A percentile compares a stretch with the other conserved stretches of the same genome.
Conservation (phyloP, 2,888 invertebrate genomes). For the Nowickia ferox region DNA sequence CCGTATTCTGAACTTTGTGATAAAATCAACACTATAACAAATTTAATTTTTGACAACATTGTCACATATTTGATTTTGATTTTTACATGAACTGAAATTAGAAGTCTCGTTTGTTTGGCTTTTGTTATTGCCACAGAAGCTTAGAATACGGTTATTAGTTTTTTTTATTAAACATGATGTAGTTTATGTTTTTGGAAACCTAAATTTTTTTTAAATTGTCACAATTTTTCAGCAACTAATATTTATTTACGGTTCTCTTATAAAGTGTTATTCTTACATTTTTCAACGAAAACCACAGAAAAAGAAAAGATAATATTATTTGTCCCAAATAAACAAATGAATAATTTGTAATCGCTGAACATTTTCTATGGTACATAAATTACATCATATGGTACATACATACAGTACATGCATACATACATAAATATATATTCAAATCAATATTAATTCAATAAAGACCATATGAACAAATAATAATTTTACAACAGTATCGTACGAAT, state of each 20-base stretch:
- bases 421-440: slow-evolving; percentile 49
- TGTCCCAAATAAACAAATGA: background rate
- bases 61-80: no score
- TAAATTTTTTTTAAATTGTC: slow-evolving; percentile 17
- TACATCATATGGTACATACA: slow-evolving; percentile 29
- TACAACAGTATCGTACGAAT: background rate
- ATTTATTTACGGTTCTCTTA: background rate
- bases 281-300: background rate
- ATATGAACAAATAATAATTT: slow-evolving; percentile 11
- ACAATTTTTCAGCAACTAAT: background rate
- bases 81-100: no score
- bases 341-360: background rate
- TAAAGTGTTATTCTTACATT: background rate
- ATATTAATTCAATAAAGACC: slow-evolving; percentile 47
- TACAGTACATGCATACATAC: slow-evolving; percentile 4
- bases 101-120: no score
- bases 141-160: background rate
- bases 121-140: no score
- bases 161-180: slow-evolving; percentile 1
- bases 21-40: no score
- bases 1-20: no score
- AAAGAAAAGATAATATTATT: background rate
- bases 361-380: slow-evolving; percentile 2
- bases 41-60: no score
- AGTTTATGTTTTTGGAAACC: slow-evolving; percentile 10